Evolutionary conservation across 1,140 invertebrate species (phyloP), one percentile per base, ranked within the genome.

Genomic region (Apis mellifera): DNA sequence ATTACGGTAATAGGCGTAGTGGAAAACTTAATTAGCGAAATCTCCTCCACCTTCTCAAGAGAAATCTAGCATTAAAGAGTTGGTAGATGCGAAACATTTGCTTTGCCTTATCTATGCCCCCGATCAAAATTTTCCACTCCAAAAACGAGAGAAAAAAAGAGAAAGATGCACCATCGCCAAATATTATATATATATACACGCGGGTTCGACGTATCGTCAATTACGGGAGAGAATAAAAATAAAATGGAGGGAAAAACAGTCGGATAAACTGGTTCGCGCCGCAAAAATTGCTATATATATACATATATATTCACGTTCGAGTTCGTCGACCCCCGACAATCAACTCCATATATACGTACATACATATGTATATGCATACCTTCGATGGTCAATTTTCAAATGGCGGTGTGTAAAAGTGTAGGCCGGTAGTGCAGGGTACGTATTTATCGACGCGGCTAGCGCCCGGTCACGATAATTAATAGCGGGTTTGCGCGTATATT

Each of bases 381-480:
- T 7, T 15, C 66, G n/a, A 50, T 57, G 13, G 70, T 69, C 72
- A 60, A 81, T 85, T 73, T 81, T 57, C 55, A 68, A 81, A 80
- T 66, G 78, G 71, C 60, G 21, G 3, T 13, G 57, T 11, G 23
- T 15, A 79, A 75, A 42, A 65, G 71, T 74, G 32, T 3, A 32
- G 32, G 32, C 50, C 0, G 52, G 4, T 32, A n/a, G 48, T 32
- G 60, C 17, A 57, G 64, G 52, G 66, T 66, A 54, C 32, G 66
- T 78, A 83, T 83, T 86, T 83, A 83, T 70, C 73, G 84, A 82
- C 32, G 75, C 54, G n/a, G 50, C 42, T n/a, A 32, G 32, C 32
- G 71, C 9, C 9, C 52, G 17, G 32, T 12, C 57, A 21, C 54
- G 79, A 59, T 82, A 82, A 82, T 82, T 82, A 82, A 82, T 82